phyloP scores from a whole-genome alignment of 2,797 vertebrate species.

The Crenuchus spilurus region DNA sequence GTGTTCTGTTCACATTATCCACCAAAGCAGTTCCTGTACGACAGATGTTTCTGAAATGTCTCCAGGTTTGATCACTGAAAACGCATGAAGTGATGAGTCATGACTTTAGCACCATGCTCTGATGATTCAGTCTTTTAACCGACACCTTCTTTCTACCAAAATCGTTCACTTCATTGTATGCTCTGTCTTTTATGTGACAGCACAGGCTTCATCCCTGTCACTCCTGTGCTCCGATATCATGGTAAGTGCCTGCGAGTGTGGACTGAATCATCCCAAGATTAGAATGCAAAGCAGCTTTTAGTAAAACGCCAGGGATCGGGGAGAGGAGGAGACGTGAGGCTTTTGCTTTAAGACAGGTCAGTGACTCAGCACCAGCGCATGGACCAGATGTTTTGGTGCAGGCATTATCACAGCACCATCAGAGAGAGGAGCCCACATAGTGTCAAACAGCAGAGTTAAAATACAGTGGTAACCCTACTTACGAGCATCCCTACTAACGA shows the following conservation, averaged over 20 bases:
- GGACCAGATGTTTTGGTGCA: slow-evolving; percentile 11
- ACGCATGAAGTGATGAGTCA: slow-evolving; percentile 44
- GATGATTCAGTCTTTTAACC: slow-evolving; percentile 47
- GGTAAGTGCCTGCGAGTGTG: slow-evolving; percentile 10
- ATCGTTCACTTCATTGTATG: slow-evolving; percentile 38
- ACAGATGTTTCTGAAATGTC: slow-evolving; percentile 2
- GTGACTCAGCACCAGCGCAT: slow-evolving; percentile 1
- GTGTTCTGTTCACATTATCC: not conserved
- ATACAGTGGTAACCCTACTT: no score
- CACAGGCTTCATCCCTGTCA: slow-evolving; percentile 36
- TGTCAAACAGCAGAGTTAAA: not conserved
- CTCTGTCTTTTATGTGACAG: slow-evolving; percentile 29
- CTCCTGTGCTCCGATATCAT: slow-evolving; percentile 13
- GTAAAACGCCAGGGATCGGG: slow-evolving; percentile 20
- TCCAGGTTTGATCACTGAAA: not conserved
- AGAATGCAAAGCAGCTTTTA: slow-evolving; percentile 38
- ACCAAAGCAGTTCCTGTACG: not conserved
- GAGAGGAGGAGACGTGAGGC: slow-evolving; percentile 2
- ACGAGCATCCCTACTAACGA: no score
- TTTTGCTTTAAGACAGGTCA: slow-evolving; percentile 26
- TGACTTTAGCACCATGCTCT: slow-evolving; percentile 25
- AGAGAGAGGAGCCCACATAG: not conserved
- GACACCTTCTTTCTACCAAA: slow-evolving; percentile 12
- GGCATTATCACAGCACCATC: not conserved
- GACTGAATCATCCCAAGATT: slow-evolving; percentile 44